A percentile compares a stretch with the other conserved stretches of the same genome.
Conservation (phyloP, 2,888 invertebrate species). For the Elegia similella region DNA sequence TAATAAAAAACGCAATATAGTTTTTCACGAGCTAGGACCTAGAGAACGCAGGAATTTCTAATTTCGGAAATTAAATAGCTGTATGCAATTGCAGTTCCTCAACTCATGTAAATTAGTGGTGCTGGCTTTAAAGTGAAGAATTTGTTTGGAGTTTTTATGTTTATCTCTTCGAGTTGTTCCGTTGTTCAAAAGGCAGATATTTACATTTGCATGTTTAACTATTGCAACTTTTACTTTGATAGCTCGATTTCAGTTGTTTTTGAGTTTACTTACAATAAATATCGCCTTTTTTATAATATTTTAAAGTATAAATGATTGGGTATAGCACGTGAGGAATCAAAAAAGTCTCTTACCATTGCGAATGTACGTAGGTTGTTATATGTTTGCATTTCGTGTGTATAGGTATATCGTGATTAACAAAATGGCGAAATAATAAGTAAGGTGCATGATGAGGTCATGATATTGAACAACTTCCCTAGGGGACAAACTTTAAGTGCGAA, state of each 20-base stretch:
- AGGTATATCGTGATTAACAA: too few species aligned
- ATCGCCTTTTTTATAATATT: too few species aligned
- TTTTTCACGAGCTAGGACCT: slow-evolving; percentile 58
- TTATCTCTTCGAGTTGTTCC: slow-evolving; percentile 2
- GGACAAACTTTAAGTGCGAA: too few species aligned
- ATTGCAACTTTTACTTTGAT: slow-evolving; percentile 1
- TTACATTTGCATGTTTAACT: background rate
- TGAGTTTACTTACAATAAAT: too few species aligned
- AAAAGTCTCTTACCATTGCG: too few species aligned
- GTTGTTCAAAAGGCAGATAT: background rate
- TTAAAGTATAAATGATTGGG: too few species aligned
- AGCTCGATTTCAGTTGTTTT: background rate
- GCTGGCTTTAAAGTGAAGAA: slow-evolving; percentile 12
- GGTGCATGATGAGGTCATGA: too few species aligned
- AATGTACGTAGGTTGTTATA: too few species aligned
- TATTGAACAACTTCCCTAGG: too few species aligned
- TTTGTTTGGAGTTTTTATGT: background rate
- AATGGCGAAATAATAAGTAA: too few species aligned
- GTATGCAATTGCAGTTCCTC: slow-evolving; percentile 3
- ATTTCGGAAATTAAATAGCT: slow-evolving; percentile 39
- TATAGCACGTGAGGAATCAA: too few species aligned
- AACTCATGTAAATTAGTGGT: slow-evolving; percentile 13
- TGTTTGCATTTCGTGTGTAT: too few species aligned
- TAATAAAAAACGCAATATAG: slow-evolving; percentile 74
- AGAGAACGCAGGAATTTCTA: slow-evolving; percentile 57